Evolutionary conservation across 2,888 invertebrate species (phyloP).

Genomic region (Ophraella communa): DNA sequence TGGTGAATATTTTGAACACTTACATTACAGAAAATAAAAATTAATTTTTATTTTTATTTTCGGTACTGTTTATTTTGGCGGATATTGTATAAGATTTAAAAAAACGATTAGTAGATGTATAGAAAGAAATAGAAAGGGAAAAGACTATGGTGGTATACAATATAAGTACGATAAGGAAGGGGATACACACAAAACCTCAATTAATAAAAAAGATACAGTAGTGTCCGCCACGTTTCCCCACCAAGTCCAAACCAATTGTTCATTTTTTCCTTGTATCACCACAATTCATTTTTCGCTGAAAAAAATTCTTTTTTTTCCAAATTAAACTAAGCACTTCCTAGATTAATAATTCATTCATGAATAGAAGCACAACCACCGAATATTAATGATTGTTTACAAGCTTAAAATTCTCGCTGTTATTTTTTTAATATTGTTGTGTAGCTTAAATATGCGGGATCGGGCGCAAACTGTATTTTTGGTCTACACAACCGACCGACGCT

Average conservation of each 20-base stretch:
- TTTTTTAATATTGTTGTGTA: slow-evolving; percentile 6
- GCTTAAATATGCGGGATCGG: slow-evolving; percentile 1
- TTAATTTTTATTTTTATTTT: no score
- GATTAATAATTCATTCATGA: slow-evolving; percentile 1
- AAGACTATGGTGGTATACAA: no score
- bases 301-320: background rate
- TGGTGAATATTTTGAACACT: no score
- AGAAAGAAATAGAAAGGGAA: no score
- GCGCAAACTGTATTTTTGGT: slow-evolving; percentile 23
- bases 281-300: background rate
- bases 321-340: background rate
- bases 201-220: no score
- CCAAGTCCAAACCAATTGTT: background rate
- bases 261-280: no score
- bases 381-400: slow-evolving; percentile 1
- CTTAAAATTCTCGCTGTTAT: slow-evolving; percentile 4
- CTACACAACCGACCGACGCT: slow-evolving; percentile 2
- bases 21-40: no score
- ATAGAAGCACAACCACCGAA: background rate
- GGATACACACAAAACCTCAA: no score
- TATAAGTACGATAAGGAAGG: no score
- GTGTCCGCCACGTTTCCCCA: background rate
- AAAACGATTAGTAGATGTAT: no score
- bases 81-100: no score
- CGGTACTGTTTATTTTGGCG: no score